phyloP scores from a whole-genome alignment of 2,888 invertebrate genomes.

The Amblyteles armatorius region DNA sequence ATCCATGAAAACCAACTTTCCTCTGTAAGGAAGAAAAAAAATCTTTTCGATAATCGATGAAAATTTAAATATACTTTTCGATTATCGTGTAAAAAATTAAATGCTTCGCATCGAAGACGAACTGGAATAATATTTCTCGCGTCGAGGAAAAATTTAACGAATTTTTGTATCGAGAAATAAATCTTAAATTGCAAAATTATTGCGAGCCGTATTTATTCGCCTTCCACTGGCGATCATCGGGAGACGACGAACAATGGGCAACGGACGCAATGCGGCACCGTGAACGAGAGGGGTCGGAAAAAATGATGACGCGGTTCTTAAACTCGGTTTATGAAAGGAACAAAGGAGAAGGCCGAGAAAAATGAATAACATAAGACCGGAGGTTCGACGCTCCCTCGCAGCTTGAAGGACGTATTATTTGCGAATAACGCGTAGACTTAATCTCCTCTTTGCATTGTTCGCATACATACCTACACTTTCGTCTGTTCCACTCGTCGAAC shows the following conservation, averaged over 20 bases:
- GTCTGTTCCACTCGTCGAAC: not conserved
- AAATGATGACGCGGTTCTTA: slow-evolving; percentile 2
- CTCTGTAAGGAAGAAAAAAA: no score
- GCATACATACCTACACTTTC: not conserved
- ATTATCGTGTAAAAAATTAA: not conserved
- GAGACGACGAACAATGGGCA: slow-evolving; percentile 13
- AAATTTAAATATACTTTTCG: no score
- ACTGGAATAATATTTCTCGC: not conserved
- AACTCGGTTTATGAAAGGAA: slow-evolving; percentile 47
- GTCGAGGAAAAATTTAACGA: not conserved
- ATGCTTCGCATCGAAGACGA: not conserved
- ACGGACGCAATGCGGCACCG: slow-evolving; percentile 5
- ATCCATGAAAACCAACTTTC: no score
- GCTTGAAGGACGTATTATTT: slow-evolving; percentile 35
- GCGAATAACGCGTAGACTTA: slow-evolving; percentile 25
- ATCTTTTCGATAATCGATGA: no score
- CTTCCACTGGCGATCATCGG: not conserved
- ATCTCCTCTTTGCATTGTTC: slow-evolving; percentile 21
- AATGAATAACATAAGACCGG: slow-evolving; percentile 20
- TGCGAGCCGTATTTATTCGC: not conserved
- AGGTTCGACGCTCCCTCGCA: slow-evolving; percentile 53
- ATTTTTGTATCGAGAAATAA: slow-evolving; percentile 8
- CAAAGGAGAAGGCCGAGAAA: slow-evolving; percentile 54
- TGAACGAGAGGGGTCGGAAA: slow-evolving; percentile 1
- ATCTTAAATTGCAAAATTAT: not conserved